phyloP scores from a whole-genome alignment of 2,797 vertebrate species.

The Champsocephalus esox region DNA sequence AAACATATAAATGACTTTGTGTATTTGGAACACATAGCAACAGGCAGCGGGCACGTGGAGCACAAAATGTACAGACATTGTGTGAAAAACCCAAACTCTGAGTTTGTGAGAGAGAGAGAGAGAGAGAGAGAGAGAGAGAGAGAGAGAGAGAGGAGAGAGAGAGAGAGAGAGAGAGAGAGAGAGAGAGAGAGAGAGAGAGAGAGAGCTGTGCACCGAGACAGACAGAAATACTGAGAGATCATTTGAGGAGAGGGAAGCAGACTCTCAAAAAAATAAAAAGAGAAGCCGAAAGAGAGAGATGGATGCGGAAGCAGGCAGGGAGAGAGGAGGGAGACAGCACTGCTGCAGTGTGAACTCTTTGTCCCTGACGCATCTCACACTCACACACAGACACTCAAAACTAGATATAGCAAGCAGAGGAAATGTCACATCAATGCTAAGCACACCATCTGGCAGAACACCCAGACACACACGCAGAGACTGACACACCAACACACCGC shows the following conservation, averaged over 20 bases:
- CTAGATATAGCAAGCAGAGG: conserved; percentile 50
- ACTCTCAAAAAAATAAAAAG: conserved; percentile 7
- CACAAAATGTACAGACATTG: conserved; percentile 64
- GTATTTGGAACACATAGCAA: conserved; percentile 2
- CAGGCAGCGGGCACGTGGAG: conserved; percentile 14
- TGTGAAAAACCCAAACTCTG: conserved; percentile 23
- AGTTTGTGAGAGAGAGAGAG: not conserved
- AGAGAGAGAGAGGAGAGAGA: not conserved
- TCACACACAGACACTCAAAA: conserved; percentile 41
- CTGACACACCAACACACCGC: not conserved
- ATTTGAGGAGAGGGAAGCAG: conserved; percentile 53
- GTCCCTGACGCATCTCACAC: conserved; percentile 61
- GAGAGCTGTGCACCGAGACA: conserved; percentile 34
- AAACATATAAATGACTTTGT: not conserved
- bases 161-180: conserved; percentile 1
- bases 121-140: not conserved
- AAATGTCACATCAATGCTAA: conserved; percentile 55
- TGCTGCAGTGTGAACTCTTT: conserved; percentile 76
- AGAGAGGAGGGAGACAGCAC: conserved; percentile 55
- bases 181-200: not conserved
- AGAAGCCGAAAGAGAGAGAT: conserved; percentile 12
- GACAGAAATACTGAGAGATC: conserved; percentile 47
- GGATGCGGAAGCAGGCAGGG: conserved; percentile 33
- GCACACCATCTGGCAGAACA: conserved; percentile 38
- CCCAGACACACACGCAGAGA: conserved; percentile 14